Percentiles rank a stretch among this genome's conserved stretches.
Evolutionary conservation across 1,140 invertebrate genomes (phyloP).

Genomic region (Pseudobourletiella spinata): DNA sequence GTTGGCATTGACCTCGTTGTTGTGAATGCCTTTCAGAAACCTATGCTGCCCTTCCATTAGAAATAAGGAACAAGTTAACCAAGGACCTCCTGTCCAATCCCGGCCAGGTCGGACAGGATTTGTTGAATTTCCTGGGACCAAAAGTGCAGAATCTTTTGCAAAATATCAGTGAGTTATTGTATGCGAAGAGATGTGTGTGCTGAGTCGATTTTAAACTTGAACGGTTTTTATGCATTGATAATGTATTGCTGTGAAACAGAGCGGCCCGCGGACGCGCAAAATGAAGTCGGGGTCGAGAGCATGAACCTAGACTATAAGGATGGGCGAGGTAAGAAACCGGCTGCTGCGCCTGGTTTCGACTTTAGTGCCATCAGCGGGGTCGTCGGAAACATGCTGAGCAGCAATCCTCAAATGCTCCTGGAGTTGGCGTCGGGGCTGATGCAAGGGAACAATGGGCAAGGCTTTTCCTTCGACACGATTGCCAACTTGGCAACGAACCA

Average conservation of each 20-base stretch:
- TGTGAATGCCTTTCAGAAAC: too few relatives aligned
- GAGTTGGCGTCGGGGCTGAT: slow-evolving; percentile 22
- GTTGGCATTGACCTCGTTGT: too few relatives aligned
- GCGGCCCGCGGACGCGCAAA: slow-evolving; percentile 1
- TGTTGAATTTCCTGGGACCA: slow-evolving; percentile 27
- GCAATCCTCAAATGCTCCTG: slow-evolving; percentile 34
- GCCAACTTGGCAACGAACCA: slow-evolving; percentile 18
- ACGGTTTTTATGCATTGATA: too few relatives aligned
- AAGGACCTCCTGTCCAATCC: slow-evolving; percentile 33
- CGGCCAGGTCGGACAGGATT: slow-evolving; percentile 29
- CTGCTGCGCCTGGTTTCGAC: slow-evolving; percentile 22
- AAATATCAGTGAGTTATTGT: slow-evolving; percentile 23
- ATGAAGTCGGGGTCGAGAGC: slow-evolving; percentile 22
- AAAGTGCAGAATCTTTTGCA: too few relatives aligned
- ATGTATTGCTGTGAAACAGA: background rate
- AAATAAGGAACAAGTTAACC: slow-evolving; percentile 32
- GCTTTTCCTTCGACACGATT: slow-evolving; percentile 30
- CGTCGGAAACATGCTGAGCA: slow-evolving; percentile 26
- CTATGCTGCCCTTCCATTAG: slow-evolving; percentile 26
- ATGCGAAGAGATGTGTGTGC: too few relatives aligned
- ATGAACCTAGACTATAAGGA: slow-evolving; percentile 29
- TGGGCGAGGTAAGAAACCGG: slow-evolving; percentile 1
- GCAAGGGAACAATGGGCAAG: slow-evolving; percentile 21
- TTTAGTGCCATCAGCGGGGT: slow-evolving; percentile 23
- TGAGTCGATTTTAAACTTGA: too few relatives aligned